phyloP scores from a whole-genome alignment of 1,140 invertebrate genomes.

The Lepidurus couesii region DNA sequence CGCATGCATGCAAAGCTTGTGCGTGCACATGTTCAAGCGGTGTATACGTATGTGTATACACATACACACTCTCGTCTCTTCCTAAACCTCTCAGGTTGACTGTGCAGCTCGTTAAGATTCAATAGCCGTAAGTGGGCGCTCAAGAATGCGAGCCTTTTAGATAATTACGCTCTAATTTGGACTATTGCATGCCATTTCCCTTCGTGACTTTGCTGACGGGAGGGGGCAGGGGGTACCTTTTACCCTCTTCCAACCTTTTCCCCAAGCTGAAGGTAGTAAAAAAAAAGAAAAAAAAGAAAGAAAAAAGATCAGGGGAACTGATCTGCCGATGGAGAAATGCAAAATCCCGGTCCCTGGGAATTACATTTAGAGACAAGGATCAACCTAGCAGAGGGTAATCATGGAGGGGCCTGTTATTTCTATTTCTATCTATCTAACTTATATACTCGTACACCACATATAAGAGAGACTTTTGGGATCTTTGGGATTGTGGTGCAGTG shows the following conservation, averaged over 20 bases:
- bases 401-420: too few species aligned
- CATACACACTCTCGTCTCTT: not conserved
- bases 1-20: slow-evolving; percentile 1
- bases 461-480: too few species aligned
- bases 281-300: not conserved
- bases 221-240: too few species aligned
- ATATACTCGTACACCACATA: too few species aligned
- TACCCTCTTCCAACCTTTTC: too few species aligned
- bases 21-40: not conserved
- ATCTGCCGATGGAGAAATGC: not conserved
- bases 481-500: not conserved
- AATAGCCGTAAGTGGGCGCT: slow-evolving; percentile 9
- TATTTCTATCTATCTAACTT: too few species aligned
- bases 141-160: slow-evolving; percentile 15
- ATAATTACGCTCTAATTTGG: slow-evolving; percentile 1
- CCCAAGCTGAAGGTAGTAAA: not conserved
- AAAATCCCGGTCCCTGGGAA: not conserved
- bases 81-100: not conserved
- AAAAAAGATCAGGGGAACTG: not conserved
- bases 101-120: not conserved
- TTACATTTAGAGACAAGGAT: not conserved
- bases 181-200: slow-evolving; percentile 14
- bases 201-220: not conserved
- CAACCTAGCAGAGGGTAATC: not conserved
- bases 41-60: too few species aligned